Base-by-base conservation (phyloP, 1,140 invertebrate genomes). In the Pomacea maculata region DNA sequence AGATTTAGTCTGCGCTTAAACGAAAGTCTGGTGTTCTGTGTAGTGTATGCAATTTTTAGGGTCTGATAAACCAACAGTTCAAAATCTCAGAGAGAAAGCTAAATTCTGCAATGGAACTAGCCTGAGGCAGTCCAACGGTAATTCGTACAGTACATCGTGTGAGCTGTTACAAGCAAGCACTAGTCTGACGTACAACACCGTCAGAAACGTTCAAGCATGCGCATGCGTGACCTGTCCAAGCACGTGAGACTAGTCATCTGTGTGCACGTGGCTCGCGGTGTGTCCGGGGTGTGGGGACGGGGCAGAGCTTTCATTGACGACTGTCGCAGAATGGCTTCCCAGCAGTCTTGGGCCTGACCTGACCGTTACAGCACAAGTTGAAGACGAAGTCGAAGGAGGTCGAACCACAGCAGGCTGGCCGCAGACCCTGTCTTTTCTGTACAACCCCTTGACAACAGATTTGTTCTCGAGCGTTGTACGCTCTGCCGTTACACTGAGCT, bases 381-480 rank as follows among this genome's bases (percentile, higher is more conserved):
- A 79, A 84, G 55, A 82, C 79, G n/a, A 75, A 75, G 76, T 84
- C 83, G 61, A 79, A 84, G 64, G 75, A 25, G 25, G 76, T 29
- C 14, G 45, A 7, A 11, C 78, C 71, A 70, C 83, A 84, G 63
- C 83, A 84, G 29, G 83, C 79, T 19, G 83, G 83, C 21, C 70
- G 64, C 25, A 84, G 54, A 11, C 81, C 83, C 61, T 84, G 83
- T 19, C 83, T 75, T 21, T 75, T 75, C 17, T 68, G 54, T 12
- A 84, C 45, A 1, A 21, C 2, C 65, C 80, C 80, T 55, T 79
- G 34, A 55, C 83, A 84, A 70, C 83, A 84, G 55, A 84, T 84
- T 34, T 82, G 83, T 8, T 77, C 71, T 25, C 81, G 21, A 0
- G 71, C 55, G n/a, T 45, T 29, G 76, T 82, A 82, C 12, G 21